Evolutionary conservation across 2,888 invertebrate species (phyloP), one percentile per base, ranked within the genome.

Genomic region (Synergus laeviventris): DNA sequence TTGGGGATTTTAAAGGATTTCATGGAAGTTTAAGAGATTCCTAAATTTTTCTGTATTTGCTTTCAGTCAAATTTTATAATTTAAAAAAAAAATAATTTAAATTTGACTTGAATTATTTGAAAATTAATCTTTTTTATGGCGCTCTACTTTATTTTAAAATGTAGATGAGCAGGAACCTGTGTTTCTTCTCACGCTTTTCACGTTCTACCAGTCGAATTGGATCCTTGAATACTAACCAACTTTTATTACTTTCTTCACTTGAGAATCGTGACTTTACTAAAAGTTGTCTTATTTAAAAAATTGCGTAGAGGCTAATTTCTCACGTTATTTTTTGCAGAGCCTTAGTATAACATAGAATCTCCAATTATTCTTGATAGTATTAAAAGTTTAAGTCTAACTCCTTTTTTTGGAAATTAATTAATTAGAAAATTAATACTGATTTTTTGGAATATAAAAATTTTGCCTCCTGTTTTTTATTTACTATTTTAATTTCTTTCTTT

Each of bases 141-240:
- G 16, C 45, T 45, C 45, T 45, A 45, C 45, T 45, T 42, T 14
- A 42, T 42, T 42, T 16, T 16, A 45, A 45, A 45, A 14, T 45
- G 45, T 42, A 45, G 14, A 16, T 16, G 16, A 45, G 16, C 16
- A 18, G 54, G 54, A 54, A 54, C 9, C 62, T 31, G n/a, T 16
- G 8, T 31, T 59, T 4, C 7, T 39, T 49, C 21, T 38, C 49
- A 75, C 77, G 74, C 78, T 70, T 73, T 79, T 73, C 79, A 74
- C 77, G 79, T 76, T 73, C 62, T 59, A 56, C 36, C 79, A 64
- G 49, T 49, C 38, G 75, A 49, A 60, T 64, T 76, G 70, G 75
- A 74, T 59, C 73, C 24, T 12, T 66, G 76, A 75, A 79, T 75
- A 75, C 75, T 49, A 79, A 18, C 18, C 11, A 2, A 56, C 11